Evolutionary conservation across 2,113 vertebrate genomes (phyloP), one percentile per base, ranked within the genome.

Genomic region (Trematocara marginatum): DNA sequence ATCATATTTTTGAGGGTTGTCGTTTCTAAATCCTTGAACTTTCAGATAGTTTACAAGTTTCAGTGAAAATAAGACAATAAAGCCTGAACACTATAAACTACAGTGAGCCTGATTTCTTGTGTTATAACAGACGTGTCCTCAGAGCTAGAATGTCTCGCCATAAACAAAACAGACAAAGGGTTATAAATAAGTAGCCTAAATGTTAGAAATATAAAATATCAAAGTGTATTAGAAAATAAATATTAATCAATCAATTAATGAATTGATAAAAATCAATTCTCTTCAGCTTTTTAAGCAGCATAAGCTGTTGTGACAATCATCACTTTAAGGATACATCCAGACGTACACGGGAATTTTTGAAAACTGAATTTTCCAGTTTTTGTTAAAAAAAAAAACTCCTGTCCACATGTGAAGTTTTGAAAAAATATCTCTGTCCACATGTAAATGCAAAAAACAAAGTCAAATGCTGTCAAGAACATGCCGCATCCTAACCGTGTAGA

Each of bases 381-480:
- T 10, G 8, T 61, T 10, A 1, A 31, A 31, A 18, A 34, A 29
- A 52, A 5, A 31, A 18, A 13, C n/a, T 54, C 10, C 20, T 2
- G 10, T 12, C 6, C 10, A 57, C 26, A 16, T 5, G 13, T 59
- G 2, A 9, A 31, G 56, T 59, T 59, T 6, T 0, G 2, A 16
- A 31, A 31, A 59, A 16, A 34, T 59, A 61, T 10, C 31, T n/a
- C 57, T 6, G 16, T 61, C 31, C 57, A 61, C 2, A 1, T 18
- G 31, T 61, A 35, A 35, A 61, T 18, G 57, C 31, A 35, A 61
- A 61, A 61, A n/a, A n/a, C 57, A 35, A 35, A 61, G 2, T 61
- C 31, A n/a, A 35, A 61, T 18, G 3, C 31, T 18, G 29, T 18
- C 9, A 61, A 18, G 57, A 61, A 18, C 15, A 61, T 61, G 57